Evolutionary conservation across 1,140 invertebrate species (phyloP).

Genomic region (Hylaeus anthracinus): DNA sequence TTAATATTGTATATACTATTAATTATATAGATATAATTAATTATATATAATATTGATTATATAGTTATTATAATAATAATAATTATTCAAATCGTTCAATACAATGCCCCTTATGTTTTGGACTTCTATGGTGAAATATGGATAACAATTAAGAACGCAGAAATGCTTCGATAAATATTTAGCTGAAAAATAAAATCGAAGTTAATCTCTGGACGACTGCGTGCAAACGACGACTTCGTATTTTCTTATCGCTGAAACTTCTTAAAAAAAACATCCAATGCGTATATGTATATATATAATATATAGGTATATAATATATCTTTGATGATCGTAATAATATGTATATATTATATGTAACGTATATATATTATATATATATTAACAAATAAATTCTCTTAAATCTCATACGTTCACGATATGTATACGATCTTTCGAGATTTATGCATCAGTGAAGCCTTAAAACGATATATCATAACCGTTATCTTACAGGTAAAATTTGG

Average conservation of each 20-base stretch:
- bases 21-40: too few species aligned
- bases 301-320: conserved; percentile 70
- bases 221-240: conserved; percentile 12
- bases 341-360: conserved; percentile 70
- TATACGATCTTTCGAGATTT: conserved; percentile 70
- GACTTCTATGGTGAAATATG: not conserved
- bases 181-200: too few species aligned
- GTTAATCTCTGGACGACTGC: not conserved
- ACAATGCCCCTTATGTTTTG: too few species aligned
- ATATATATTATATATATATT: conserved; percentile 71
- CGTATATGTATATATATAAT: conserved; percentile 69
- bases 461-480: conserved; percentile 57
- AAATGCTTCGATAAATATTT: too few species aligned
- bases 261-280: conserved; percentile 69
- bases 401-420: conserved; percentile 72
- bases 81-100: not conserved
- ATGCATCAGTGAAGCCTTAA: conserved; percentile 55
- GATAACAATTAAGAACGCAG: not conserved
- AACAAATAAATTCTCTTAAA: conserved; percentile 73
- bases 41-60: too few species aligned
- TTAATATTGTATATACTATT: too few species aligned
- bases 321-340: conserved; percentile 66
- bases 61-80: too few species aligned
- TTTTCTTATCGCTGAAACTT: conserved; percentile 47
- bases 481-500: conserved; percentile 64